Conservation (phyloP, 2,113 vertebrate genomes). For the Isichthys henryi region DNA sequence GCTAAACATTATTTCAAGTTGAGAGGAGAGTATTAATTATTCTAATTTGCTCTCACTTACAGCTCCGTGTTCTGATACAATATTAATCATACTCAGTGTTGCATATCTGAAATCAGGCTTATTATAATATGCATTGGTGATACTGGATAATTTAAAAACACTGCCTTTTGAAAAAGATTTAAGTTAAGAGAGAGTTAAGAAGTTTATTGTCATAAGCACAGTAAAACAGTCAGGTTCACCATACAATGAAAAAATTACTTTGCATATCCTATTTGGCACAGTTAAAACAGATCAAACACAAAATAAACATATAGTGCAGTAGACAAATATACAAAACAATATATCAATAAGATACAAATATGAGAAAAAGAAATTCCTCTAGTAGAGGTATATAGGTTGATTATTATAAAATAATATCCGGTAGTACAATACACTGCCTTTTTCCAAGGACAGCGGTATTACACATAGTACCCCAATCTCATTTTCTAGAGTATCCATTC, state of each 20-base stretch:
- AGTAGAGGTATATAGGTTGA: background rate
- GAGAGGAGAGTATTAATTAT: background rate
- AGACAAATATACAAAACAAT: background rate
- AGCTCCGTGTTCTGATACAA: background rate
- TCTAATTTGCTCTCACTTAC: background rate
- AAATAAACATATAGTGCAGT: background rate
- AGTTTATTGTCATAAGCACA: background rate
- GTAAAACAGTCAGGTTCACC: background rate
- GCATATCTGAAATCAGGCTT: background rate
- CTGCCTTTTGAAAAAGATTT: background rate
- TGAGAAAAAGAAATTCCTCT: background rate
- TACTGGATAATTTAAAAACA: background rate
- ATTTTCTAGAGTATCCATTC: conserved; percentile 18
- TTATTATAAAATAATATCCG: background rate
- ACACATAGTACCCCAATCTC: background rate
- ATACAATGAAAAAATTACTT: background rate
- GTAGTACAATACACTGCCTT: background rate
- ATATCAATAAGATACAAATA: background rate
- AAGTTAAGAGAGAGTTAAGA: background rate
- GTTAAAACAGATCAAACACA: background rate
- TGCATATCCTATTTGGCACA: background rate
- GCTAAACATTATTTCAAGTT: background rate
- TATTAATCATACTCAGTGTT: background rate
- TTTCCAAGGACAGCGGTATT: background rate
- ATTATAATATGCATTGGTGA: background rate